These are phyloP conservation scores for Resseliella maxima DNA, from an alignment of 2,888 invertebrate genomes.

Conservation along the genomic window DNA sequence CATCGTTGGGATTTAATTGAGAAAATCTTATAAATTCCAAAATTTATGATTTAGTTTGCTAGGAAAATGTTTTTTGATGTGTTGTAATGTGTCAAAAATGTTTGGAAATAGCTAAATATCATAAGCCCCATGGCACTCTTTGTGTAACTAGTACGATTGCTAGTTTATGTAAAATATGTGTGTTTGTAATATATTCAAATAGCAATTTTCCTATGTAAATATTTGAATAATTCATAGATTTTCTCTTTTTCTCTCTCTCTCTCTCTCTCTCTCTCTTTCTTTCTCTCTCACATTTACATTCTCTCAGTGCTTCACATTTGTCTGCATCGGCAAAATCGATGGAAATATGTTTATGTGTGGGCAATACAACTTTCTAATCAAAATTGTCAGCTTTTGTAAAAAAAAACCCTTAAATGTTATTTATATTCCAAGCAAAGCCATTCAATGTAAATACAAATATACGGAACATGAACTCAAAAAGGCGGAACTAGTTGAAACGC, in stretches of 20 bases:
- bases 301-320: neutral
- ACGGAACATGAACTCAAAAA: too few species aligned
- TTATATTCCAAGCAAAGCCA: neutral
- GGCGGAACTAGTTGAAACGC: too few species aligned
- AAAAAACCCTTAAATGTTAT: neutral
- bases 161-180: neutral
- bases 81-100: neutral
- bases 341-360: neutral
- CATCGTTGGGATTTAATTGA: too few species aligned
- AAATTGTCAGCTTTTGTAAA: constrained; percentile 15
- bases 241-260: too few species aligned
- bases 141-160: neutral
- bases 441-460: neutral
- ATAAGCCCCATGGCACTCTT: neutral
- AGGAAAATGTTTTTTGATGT: neutral
- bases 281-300: neutral
- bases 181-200: neutral
- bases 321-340: neutral
- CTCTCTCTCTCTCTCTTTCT: too few species aligned
- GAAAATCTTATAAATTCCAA: too few species aligned
- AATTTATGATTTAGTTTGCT: neutral
- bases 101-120: neutral
- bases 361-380: neutral
- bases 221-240: constrained; percentile 17
- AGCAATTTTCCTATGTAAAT: neutral